phyloP scores from a whole-genome alignment of 2,888 invertebrate species.

The Chrysina gloriosa region DNA sequence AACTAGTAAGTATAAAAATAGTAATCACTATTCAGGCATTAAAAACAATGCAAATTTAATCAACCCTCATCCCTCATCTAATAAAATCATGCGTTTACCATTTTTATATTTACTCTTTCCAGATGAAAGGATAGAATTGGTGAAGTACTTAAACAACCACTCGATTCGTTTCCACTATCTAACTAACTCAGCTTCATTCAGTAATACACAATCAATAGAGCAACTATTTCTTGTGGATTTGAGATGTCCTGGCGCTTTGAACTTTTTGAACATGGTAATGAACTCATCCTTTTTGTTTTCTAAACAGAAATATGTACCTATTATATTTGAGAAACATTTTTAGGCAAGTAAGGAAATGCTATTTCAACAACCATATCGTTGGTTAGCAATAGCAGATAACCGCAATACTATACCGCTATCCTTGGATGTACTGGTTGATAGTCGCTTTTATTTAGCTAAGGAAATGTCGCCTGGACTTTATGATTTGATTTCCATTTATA shows the following conservation, averaged over 20 bases:
- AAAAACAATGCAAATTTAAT: not conserved
- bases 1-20: slow-evolving; percentile 51
- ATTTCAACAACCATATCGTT: slow-evolving; percentile 53
- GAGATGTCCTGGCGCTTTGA: slow-evolving; percentile 45
- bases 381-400: slow-evolving; percentile 50
- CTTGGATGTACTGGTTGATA: slow-evolving; percentile 52
- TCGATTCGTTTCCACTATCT: not conserved
- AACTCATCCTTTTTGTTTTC: not conserved
- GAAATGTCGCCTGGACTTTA: slow-evolving; percentile 34
- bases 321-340: slow-evolving; percentile 1
- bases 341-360: slow-evolving; percentile 51
- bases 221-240: slow-evolving; percentile 51
- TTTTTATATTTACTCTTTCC: slow-evolving; percentile 6
- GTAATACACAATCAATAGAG: slow-evolving; percentile 27
- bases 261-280: slow-evolving; percentile 46
- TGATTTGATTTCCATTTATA: slow-evolving; percentile 52
- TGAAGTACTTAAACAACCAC: slow-evolving; percentile 18
- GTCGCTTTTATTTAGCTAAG: slow-evolving; percentile 51
- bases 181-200: not conserved
- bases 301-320: not conserved
- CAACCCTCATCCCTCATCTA: too few relatives aligned
- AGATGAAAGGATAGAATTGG: slow-evolving; percentile 3
- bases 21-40: too few relatives aligned
- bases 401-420: slow-evolving; percentile 35
- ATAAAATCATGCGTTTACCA: too few relatives aligned